Conservation (phyloP, 2,113 vertebrate genomes). For the Psilopsiagon aymara region DNA sequence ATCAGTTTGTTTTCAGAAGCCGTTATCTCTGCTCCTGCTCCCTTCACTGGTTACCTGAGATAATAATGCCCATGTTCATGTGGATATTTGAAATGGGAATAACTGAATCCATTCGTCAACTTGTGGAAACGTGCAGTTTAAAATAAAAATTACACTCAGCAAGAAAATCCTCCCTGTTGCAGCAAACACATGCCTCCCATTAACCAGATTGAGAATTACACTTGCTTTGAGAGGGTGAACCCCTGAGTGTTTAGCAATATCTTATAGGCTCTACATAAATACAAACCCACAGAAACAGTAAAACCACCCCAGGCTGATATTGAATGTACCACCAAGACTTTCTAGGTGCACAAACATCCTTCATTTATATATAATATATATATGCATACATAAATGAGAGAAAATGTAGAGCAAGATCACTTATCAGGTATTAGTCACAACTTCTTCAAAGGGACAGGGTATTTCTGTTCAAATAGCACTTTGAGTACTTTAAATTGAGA, state of each 20-base stretch:
- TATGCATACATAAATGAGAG: not conserved
- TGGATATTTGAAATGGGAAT: not conserved
- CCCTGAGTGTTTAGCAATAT: not conserved
- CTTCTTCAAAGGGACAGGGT: conserved; percentile 2
- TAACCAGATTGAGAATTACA: not conserved
- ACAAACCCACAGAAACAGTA: not conserved
- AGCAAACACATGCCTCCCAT: not conserved
- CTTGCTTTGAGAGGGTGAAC: not conserved
- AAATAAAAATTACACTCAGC: not conserved
- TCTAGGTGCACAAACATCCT: not conserved
- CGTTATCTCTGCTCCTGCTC: not conserved
- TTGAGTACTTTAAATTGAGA: conserved; percentile 50
- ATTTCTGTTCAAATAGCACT: not conserved
- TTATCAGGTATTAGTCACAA: not conserved
- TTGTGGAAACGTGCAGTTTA: not conserved
- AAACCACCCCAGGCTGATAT: not conserved
- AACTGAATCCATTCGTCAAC: not conserved
- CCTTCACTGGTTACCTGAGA: not conserved
- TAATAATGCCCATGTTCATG: not conserved
- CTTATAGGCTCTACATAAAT: not conserved
- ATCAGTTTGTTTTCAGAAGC: not conserved
- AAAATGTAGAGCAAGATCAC: not conserved
- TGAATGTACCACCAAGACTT: not conserved
- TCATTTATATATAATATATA: not conserved
- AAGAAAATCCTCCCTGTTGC: not conserved